Conservation (phyloP, 2,113 vertebrate genomes). For the Nannobrachium achirus region DNA sequence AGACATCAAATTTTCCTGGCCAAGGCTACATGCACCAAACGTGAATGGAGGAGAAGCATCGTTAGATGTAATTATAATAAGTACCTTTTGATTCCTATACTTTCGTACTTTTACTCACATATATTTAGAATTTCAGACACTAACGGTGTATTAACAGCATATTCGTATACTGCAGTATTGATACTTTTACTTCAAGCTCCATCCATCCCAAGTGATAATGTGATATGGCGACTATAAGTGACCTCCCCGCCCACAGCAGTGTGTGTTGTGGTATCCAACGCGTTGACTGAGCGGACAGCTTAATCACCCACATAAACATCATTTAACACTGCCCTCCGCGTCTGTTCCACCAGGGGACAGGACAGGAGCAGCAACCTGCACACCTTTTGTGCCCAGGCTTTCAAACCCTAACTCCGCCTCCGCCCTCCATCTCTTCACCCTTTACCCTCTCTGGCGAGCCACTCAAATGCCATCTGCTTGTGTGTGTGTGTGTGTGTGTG, state of each 20-base stretch:
- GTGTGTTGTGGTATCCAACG: constrained; percentile 43
- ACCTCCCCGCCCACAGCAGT: constrained; percentile 43
- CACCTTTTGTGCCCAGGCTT: constrained; percentile 26
- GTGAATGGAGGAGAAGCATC: no score
- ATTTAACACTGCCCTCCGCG: constrained; percentile 49
- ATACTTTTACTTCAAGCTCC: no score
- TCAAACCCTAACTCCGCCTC: constrained; percentile 24
- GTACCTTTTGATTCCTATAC: no score
- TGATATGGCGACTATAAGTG: constrained; percentile 31
- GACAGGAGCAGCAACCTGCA: constrained; percentile 45
- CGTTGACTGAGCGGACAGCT: constrained; percentile 51
- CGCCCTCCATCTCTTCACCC: constrained; percentile 43
- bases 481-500: constrained; percentile 27
- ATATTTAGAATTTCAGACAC: no score
- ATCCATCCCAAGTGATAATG: no score
- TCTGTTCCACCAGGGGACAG: constrained; percentile 32
- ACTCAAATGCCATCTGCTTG: constrained; percentile 63
- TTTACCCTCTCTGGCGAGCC: constrained; percentile 6
- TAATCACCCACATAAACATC: constrained; percentile 67
- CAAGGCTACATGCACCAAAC: no score
- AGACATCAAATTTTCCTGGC: no score
- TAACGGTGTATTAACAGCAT: no score
- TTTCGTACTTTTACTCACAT: no score
- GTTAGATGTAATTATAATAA: no score
- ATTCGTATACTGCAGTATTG: no score